A percentile compares a stretch with the other conserved stretches of the same genome.
Conservation (phyloP, 2,888 invertebrate genomes). For the Cecidostiba fungosa region DNA sequence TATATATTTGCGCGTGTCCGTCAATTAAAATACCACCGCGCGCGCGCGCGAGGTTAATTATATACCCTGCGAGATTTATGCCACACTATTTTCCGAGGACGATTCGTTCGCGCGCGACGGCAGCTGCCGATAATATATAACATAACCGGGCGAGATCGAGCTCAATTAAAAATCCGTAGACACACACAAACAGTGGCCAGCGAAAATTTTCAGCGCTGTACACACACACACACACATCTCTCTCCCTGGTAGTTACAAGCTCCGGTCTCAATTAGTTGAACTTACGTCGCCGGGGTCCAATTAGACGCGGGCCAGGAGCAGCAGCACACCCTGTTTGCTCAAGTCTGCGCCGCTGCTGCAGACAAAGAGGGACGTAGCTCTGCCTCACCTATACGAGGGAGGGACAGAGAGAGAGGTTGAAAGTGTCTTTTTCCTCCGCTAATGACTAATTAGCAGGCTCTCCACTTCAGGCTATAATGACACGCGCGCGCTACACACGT, state of each 20-base stretch:
- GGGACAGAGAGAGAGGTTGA: constrained; percentile 67
- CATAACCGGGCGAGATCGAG: neutral
- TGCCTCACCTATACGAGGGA: constrained; percentile 42
- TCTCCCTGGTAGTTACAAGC: constrained; percentile 72
- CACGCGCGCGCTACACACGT: constrained; percentile 68
- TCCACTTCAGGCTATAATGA: constrained; percentile 77
- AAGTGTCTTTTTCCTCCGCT: constrained; percentile 79
- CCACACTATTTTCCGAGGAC: neutral
- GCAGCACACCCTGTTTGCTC: constrained; percentile 77
- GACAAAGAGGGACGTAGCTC: constrained; percentile 59
- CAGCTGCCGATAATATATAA: neutral
- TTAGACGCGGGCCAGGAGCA: constrained; percentile 79
- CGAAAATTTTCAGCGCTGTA: neutral
- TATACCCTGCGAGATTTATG: constrained; percentile 45
- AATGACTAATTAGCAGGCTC: constrained; percentile 80
- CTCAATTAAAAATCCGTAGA: neutral
- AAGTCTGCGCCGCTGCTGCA: constrained; percentile 70
- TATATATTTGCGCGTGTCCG: constrained; percentile 15
- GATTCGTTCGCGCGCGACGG: neutral
- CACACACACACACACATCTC: neutral
- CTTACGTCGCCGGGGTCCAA: constrained; percentile 80
- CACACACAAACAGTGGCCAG: neutral
- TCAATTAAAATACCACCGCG: constrained; percentile 53
- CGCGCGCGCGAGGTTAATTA: constrained; percentile 34
- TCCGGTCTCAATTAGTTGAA: constrained; percentile 80